Percentiles rank a stretch among this genome's conserved stretches.
These are phyloP conservation scores for Darevskia mixta DNA, from an alignment of 2,797 vertebrate species.

Conservation along the genomic window DNA sequence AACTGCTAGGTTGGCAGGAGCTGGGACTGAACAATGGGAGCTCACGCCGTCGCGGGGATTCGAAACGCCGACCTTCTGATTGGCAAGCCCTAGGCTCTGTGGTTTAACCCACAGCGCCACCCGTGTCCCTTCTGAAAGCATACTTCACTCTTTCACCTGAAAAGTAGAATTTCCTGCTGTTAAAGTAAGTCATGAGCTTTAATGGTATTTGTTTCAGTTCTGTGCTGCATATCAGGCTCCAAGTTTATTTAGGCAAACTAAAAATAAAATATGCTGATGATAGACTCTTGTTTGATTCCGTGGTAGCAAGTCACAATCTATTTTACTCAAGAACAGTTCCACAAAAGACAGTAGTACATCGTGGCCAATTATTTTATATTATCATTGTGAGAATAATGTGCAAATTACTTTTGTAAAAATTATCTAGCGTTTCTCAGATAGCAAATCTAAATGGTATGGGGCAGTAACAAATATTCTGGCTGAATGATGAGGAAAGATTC, in stretches of 20 bases:
- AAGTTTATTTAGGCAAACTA: background rate
- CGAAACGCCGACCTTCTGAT: too few relatives aligned
- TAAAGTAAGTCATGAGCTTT: background rate
- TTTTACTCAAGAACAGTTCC: background rate
- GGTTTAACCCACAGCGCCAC: too few relatives aligned
- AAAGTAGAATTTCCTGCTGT: too few relatives aligned
- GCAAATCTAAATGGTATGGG: constrained; percentile 9
- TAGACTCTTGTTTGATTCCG: background rate
- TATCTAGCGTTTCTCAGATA: background rate
- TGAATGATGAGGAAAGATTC: background rate
- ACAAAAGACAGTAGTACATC: background rate
- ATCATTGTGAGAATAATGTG: background rate
- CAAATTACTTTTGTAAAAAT: background rate
- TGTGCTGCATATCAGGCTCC: background rate
- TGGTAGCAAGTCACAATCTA: background rate
- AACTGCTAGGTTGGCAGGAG: too few relatives aligned
- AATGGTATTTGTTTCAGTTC: background rate
- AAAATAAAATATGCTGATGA: background rate
- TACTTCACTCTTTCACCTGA: too few relatives aligned
- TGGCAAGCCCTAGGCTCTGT: too few relatives aligned
- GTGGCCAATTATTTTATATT: background rate
- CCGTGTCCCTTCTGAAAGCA: too few relatives aligned
- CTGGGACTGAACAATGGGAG: too few relatives aligned
- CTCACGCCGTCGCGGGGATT: too few relatives aligned
- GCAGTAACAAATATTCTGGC: constrained; percentile 28